Evolutionary conservation across 1,140 invertebrate species (phyloP), one percentile per base, ranked within the genome.

Genomic region (Scaptodrosophila lebanonensis): DNA sequence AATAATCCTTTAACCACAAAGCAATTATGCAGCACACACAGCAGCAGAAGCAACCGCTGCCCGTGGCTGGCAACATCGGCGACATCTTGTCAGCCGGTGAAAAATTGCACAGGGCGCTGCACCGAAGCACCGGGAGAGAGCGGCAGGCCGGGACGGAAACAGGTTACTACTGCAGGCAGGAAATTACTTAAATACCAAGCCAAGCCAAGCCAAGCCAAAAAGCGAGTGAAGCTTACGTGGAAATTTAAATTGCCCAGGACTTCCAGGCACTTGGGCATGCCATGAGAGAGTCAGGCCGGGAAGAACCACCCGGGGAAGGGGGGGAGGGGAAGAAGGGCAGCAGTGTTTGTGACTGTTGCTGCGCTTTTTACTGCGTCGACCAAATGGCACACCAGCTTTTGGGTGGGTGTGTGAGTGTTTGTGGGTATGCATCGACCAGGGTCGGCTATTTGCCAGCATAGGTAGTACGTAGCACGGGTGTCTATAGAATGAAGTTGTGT

Each of bases 1-100:
- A 66, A 56, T 63, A 82, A 79, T 75, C 69, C 75, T 61, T 72
- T 66, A 75, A 69, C 75, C 75, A 70, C 75, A 82, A 82, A 73
- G 75, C 75, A 82, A 82, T 82, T 82, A 82, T 75, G 75, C 75
- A 82, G 57, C 57, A 60, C 3, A 50, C 44, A 50, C 52, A 65
- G 54, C 40, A 47, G 29, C 30, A 54, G 56, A 36, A 25, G 30
- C 17, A 58, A 25, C 13, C 27, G 30, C 38, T 38, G 43, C 32
- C 17, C 18, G 12, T 22, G 39, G 16, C 20, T 57, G 51, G 30
- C 43, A 54, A 36, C 43, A 9, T 32, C 44, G 71, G 63, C 72
- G 66, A 77, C 72, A 77, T 77, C 72, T 71, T 77, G 72, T 77
- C 72, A 77, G 63, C 40, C 47, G 53, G 44, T 77, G 72, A 77